Conservation (phyloP, 2,797 vertebrate genomes). For the Amazona finschi region DNA sequence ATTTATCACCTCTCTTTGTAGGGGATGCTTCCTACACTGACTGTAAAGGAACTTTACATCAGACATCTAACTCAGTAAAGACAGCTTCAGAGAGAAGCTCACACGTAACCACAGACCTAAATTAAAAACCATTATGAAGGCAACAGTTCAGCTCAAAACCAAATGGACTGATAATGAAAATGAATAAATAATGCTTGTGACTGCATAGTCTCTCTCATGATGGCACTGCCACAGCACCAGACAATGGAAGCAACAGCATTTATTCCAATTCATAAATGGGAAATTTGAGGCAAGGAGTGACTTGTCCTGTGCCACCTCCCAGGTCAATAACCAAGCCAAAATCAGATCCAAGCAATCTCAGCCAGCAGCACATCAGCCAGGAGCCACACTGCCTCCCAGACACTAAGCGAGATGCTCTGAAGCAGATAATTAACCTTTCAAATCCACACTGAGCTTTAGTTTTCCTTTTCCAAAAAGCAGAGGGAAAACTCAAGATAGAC, state of each 20-base stretch:
- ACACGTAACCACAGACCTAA: neutral
- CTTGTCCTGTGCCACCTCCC: neutral
- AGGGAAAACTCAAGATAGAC: neutral
- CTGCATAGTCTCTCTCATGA: neutral
- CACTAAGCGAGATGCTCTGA: neutral
- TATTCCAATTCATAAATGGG: neutral
- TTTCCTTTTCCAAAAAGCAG: neutral
- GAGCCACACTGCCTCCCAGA: neutral
- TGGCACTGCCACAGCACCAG: neutral
- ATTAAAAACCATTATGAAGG: neutral
- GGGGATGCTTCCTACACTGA: neutral
- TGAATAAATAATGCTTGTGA: neutral
- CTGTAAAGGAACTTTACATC: neutral
- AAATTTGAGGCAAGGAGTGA: neutral
- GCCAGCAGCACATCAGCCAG: neutral
- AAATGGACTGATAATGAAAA: neutral
- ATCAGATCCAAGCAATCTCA: fast-evolving
- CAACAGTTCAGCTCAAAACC: neutral
- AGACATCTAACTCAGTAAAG: neutral
- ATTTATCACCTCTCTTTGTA: neutral
- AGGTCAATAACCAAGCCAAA: neutral
- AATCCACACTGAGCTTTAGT: neutral
- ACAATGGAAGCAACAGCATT: neutral
- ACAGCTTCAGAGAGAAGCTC: neutral
- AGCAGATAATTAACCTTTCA: neutral